Conservation (phyloP, 2,888 invertebrate species). For the Drosophila peninsularis region DNA sequence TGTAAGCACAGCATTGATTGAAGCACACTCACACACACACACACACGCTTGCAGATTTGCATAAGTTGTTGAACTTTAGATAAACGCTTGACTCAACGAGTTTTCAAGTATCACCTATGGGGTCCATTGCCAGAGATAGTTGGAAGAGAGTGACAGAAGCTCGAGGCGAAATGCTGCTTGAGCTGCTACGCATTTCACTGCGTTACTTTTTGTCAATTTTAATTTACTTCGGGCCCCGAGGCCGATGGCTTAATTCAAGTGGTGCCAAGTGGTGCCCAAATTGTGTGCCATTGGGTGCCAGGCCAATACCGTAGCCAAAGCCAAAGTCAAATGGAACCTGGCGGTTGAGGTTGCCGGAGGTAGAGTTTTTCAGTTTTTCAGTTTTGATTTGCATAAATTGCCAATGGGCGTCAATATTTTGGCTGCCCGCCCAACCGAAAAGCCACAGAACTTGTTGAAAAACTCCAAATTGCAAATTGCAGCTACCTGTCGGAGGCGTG, state of each 20-base stretch:
- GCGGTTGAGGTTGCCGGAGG: conserved; percentile 34
- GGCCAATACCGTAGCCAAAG: conserved; percentile 13
- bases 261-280: conserved; percentile 33
- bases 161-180: conserved; percentile 37
- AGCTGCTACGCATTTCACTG: conserved; percentile 46
- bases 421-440: neutral
- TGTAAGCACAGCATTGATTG: conserved; percentile 63
- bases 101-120: conserved; percentile 21
- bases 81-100: conserved; percentile 48
- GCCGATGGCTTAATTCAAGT: conserved; percentile 63
- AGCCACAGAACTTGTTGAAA: conserved; percentile 50
- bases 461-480: conserved; percentile 57
- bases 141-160: conserved; percentile 9
- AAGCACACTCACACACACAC: conserved; percentile 58
- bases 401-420: conserved; percentile 61
- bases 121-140: conserved; percentile 14
- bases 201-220: conserved; percentile 65
- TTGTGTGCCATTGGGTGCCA: conserved; percentile 54
- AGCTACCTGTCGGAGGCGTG: conserved; percentile 65
- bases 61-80: conserved; percentile 77
- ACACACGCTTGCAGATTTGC: conserved; percentile 59
- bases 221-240: conserved; percentile 59
- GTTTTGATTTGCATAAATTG: conserved; percentile 75
- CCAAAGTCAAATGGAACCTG: conserved; percentile 9
- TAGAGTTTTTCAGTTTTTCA: conserved; percentile 24